phyloP scores from a whole-genome alignment of 2,888 invertebrate genomes.

The Latheticus oryzae region DNA sequence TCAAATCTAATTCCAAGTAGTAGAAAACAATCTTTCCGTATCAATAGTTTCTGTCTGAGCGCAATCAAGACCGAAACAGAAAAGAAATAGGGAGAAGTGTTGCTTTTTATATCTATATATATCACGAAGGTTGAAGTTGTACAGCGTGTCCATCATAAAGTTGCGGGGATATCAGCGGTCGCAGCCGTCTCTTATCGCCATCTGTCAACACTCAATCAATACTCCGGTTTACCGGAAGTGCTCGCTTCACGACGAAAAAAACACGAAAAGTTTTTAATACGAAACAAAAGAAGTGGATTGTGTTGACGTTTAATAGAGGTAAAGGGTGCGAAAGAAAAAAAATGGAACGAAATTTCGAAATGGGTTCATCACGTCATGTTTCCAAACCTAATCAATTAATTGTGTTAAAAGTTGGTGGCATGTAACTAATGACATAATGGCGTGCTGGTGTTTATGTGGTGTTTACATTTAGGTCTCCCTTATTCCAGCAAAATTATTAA shows the following conservation, averaged over 20 bases:
- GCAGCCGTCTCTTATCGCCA: conserved; percentile 52
- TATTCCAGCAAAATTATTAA: conserved; percentile 11
- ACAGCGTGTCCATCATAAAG: conserved; percentile 49
- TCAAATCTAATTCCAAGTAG: conserved; percentile 24
- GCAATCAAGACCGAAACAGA: conserved; percentile 23
- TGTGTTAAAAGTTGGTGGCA: conserved; percentile 28
- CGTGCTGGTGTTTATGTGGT: conserved; percentile 13
- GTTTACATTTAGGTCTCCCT: conserved; percentile 11
- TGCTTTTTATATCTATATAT: conserved; percentile 33
- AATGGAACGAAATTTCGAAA: conserved; percentile 5
- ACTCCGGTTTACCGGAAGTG: conserved; percentile 45
- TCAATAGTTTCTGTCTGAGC: conserved; percentile 23
- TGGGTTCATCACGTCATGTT: conserved; percentile 8
- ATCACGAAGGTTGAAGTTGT: conserved; percentile 31
- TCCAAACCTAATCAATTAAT: conserved; percentile 39
- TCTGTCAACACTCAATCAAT: conserved; percentile 59
- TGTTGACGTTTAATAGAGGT: conserved; percentile 32
- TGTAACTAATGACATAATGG: conserved; percentile 23
- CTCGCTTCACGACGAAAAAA: conserved; percentile 28
- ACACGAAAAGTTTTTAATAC: conserved; percentile 25
- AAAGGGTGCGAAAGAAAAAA: conserved; percentile 18
- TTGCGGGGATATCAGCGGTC: conserved; percentile 48
- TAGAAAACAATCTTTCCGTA: conserved; percentile 36
- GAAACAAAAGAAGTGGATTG: conserved; percentile 17
- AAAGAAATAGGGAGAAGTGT: conserved; percentile 26